Percentiles rank a stretch among this genome's conserved stretches.
phyloP scores from a whole-genome alignment of 1,140 invertebrate species.

The Sarcophaga peregrina region DNA sequence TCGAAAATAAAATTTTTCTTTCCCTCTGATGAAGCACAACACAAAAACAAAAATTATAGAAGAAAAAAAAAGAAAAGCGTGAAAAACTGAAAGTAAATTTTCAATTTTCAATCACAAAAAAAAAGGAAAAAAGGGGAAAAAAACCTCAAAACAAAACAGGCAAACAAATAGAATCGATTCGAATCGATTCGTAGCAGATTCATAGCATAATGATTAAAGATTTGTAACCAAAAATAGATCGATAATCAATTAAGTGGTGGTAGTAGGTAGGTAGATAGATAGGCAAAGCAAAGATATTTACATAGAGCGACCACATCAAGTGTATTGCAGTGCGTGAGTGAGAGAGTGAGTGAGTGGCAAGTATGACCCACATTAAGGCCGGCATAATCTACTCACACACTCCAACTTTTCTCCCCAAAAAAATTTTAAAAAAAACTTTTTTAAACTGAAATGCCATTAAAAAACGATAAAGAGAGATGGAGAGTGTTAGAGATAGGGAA shows the following conservation, averaged over 20 bases:
- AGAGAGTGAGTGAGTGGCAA: no score
- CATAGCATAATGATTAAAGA: background rate
- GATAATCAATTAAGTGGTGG: conserved; percentile 9
- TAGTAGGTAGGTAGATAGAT: no score
- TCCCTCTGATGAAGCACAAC: no score
- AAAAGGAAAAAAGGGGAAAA: background rate
- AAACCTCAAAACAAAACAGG: background rate
- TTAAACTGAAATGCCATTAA: no score
- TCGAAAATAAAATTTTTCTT: background rate
- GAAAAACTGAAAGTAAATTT: background rate
- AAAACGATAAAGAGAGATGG: no score
- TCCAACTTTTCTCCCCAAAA: no score
- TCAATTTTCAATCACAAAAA: background rate
- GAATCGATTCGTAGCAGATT: no score
- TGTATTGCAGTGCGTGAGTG: background rate
- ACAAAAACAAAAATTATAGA: background rate
- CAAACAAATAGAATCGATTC: background rate
- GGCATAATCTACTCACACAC: no score
- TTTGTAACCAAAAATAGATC: background rate
- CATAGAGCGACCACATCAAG: background rate
- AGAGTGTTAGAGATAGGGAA: no score
- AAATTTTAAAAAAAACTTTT: no score
- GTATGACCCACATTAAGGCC: no score
- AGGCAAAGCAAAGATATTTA: no score
- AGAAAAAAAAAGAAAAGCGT: background rate